Evolutionary conservation across 2,797 vertebrate species (phyloP), one percentile per base, ranked within the genome.

Genomic region (Ctenosaura bakeri): DNA sequence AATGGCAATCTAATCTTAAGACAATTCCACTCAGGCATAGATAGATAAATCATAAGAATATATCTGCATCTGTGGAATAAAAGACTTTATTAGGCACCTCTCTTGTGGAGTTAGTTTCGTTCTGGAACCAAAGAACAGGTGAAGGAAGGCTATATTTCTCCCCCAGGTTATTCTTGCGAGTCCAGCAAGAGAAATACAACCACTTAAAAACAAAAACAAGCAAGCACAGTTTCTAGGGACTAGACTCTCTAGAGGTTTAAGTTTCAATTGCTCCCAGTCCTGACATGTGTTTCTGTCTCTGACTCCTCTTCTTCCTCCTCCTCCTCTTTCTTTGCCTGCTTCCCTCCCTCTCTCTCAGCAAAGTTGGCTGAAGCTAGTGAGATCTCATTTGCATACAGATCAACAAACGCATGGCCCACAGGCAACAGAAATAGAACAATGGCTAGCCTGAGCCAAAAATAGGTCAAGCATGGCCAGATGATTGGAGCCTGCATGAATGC

Each of bases 371-470:
- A 97, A 97, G 97, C 97, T 93, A 97, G 97, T 97, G 97, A 96
- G 89, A 97, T 97, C 97, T 98, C 97, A 99, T 99, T 99, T 99
- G 98, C 99, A 99, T 99, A 98, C 98, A 98, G 99, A 99, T 99
- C 98, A 98, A 99, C 99, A 99, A 98, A 98, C 98, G 98, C 97
- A 96, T 97, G 98, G 98, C 98, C 98, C 98, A 98, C 98, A 98
- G 97, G 98, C 98, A 98, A 98, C 99, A 99, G 98, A 99, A 99
- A 99, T 99, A 99, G 99, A 99, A 99, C 99, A 99, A 99, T 99
- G 98, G 98, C 98, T 98, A 97, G 98, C 98, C 98, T 97, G 95
- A 98, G 98, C 98, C 99, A 99, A 98, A 99, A 99, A 99, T 99
- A 99, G 99, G 98, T 99, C 98, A 99, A 98, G 98, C 98, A 97